phyloP scores from a whole-genome alignment of 2,113 vertebrate genomes.

The Atractosteus spatula region DNA sequence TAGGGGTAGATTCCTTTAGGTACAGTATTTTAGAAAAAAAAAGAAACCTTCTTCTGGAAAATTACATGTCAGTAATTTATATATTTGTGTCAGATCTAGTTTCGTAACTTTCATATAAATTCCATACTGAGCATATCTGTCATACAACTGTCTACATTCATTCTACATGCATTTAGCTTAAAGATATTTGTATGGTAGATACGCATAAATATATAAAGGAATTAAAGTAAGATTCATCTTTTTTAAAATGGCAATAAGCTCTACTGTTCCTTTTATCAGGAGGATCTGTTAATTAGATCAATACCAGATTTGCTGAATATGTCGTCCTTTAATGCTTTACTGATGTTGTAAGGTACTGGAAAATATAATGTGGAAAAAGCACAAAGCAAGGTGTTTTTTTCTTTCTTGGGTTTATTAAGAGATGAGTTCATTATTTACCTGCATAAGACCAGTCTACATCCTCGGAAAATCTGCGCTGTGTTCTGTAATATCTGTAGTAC shows the following conservation, averaged over 20 bases:
- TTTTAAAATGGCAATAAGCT: neutral
- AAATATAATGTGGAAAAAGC: neutral
- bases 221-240: neutral
- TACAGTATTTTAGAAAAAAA: too few relatives aligned
- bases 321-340: too few relatives aligned
- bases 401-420: neutral
- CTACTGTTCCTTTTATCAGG: neutral
- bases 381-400: neutral
- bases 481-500: slow-evolving; percentile 90
- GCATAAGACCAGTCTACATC: slow-evolving; percentile 95
- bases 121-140: too few relatives aligned
- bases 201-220: neutral
- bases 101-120: too few relatives aligned
- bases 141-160: too few relatives aligned
- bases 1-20: too few relatives aligned
- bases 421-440: slow-evolving; percentile 62
- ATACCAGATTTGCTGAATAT: neutral
- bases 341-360: too few relatives aligned
- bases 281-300: neutral
- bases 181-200: too few relatives aligned
- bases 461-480: slow-evolving; percentile 85
- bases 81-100: too few relatives aligned
- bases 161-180: too few relatives aligned
- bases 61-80: too few relatives aligned
- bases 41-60: too few relatives aligned